Evolutionary conservation across 2,888 invertebrate species (phyloP), one percentile per base, ranked within the genome.

Genomic region (Zygothrica quintamaculata): DNA sequence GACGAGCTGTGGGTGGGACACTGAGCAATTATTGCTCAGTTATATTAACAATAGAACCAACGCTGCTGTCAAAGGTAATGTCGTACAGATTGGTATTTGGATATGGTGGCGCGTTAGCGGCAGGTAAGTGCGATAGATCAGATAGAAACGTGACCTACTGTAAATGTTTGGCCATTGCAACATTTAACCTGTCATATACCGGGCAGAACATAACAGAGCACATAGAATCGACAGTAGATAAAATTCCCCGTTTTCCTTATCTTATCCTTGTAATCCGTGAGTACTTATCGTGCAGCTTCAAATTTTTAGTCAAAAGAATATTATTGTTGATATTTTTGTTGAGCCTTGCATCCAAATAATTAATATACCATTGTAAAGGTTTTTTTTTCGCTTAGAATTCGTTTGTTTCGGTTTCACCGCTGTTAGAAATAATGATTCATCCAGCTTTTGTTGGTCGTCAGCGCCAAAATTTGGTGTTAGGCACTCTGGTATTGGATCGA

Each of bases 401-500:
- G 9, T 15, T 77, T 76, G 62, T 53, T 4, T 72, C 70, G 1
- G 44, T 42, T n/a, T 12, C 47, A 44, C 72, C 72, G 57, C 57
- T 62, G 33, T 62, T 13, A 58, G 31, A 8, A 58, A 65, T 1
- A 72, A 11, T 0, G 67, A 76, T 6, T 65, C 66, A 3, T 71
- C 59, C 15, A 67, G 43, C 11, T 75, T 67, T 7, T 56, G 67
- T 13, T 77, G 48, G 7, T 81, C 77, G 3, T 70, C 74, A 11
- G 46, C 64, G 18, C 58, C 67, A 12, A 48, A 39, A 0, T 39
- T 52, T 0, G 81, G 74, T 9, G 78, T 78, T 4, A 88, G 43
- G 1, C 73, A 69, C 25, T 88, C 88, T 0, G 90, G 90, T 76
- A 88, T 71, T 0, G 90, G n/a, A 90, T 13, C 84, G 70, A 52